Conservation (phyloP, 2,888 invertebrate genomes). For the Abrostola tripartita region DNA sequence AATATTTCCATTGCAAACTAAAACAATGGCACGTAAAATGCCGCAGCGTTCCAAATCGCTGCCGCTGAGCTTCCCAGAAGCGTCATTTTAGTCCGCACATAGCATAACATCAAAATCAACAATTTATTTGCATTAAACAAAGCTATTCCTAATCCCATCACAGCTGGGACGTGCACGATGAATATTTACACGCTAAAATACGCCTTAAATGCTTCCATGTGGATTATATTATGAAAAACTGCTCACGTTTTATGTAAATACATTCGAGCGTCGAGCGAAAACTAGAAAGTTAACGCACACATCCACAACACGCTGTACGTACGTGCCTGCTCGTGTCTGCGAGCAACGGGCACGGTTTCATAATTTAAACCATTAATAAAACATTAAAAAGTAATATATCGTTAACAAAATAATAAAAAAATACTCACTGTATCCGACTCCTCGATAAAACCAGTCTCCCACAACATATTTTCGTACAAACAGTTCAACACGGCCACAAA, state of each 20-base stretch:
- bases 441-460: conserved; percentile 83
- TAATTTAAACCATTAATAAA: conserved; percentile 73
- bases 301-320: conserved; percentile 57
- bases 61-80: conserved; percentile 38
- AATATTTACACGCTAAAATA: conserved; percentile 81
- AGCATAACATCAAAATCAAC: conserved; percentile 65
- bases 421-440: conserved; percentile 83
- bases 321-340: conserved; percentile 54
- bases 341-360: conserved; percentile 75
- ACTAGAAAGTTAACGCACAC: conserved; percentile 87
- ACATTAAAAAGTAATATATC: conserved; percentile 51
- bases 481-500: conserved; percentile 79
- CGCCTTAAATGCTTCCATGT: conserved; percentile 79
- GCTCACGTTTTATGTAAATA: conserved; percentile 88
- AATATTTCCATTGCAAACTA: conserved; percentile 14
- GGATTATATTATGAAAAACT: conserved; percentile 87
- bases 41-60: conserved; percentile 35
- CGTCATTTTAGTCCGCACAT: conserved; percentile 59
- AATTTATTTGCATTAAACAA: conserved; percentile 77
- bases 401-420: conserved; percentile 40
- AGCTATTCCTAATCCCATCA: conserved; percentile 77
- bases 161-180: conserved; percentile 72
- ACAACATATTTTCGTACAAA: conserved; percentile 78
- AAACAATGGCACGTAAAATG: conserved; percentile 56
- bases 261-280: conserved; percentile 83